A percentile compares a stretch with the other conserved stretches of the same genome.
These are phyloP conservation scores for Oscheius myriophilus DNA, from an alignment of 2,888 invertebrate genomes.

Conservation along the genomic window DNA sequence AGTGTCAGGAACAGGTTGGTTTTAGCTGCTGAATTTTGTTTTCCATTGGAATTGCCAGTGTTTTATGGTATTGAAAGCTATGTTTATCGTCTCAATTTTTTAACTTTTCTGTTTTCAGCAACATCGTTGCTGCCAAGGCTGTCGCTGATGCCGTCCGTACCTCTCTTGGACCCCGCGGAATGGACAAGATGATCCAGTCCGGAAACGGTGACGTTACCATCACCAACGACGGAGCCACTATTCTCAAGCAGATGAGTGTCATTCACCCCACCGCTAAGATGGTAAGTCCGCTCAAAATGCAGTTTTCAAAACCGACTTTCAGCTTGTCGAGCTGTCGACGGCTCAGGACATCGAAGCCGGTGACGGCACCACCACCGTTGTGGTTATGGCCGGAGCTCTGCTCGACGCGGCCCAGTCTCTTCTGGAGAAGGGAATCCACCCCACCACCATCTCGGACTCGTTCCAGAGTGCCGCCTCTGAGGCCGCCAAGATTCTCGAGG, in stretches of 20 bases:
- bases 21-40: neutral
- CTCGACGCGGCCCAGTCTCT: constrained; percentile 93
- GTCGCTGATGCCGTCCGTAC: constrained; percentile 98
- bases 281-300: constrained; percentile 75
- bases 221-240: constrained; percentile 99
- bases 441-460: constrained; percentile 94
- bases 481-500: constrained; percentile 80
- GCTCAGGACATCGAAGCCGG: constrained; percentile 98
- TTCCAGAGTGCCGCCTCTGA: constrained; percentile 84
- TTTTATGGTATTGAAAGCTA: no score
- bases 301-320: constrained; percentile 54
- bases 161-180: constrained; percentile 93
- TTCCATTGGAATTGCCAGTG: neutral
- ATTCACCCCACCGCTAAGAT: constrained; percentile 98
- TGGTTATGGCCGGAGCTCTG: constrained; percentile 93
- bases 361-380: constrained; percentile 96
- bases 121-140: constrained; percentile 96
- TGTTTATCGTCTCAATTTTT: neutral
- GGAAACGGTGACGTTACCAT: constrained; percentile 97
- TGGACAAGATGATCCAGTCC: constrained; percentile 99
- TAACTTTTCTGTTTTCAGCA: constrained; percentile 78
- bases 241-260: constrained; percentile 97
- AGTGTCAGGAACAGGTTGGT: constrained; percentile 57
- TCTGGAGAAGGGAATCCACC: constrained; percentile 90
- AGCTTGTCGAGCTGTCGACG: constrained; percentile 95